Evolutionary conservation across 2,113 vertebrate genomes (phyloP), one percentile per base, ranked within the genome.

Genomic region (Spermophilus dauricus): DNA sequence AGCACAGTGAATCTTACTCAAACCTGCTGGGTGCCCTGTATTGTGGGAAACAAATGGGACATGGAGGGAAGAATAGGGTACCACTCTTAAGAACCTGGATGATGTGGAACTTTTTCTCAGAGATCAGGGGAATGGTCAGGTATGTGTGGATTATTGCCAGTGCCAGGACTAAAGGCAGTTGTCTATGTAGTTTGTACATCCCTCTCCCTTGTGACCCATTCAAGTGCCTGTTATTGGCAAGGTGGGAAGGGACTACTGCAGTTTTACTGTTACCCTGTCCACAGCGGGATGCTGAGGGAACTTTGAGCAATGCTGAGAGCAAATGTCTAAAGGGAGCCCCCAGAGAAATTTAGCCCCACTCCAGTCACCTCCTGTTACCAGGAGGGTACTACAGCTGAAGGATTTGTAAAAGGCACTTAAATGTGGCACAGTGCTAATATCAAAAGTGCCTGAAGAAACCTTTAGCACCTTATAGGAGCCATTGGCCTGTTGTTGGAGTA

Each of bases 151-250:
- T 17, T 69, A 11, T 48, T 70, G 26, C n/a, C n/a, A 81, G 26
- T 70, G 63, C 7, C 48, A 56, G n/a, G 26, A 37, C 16, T 42
- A 10, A 69, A 70, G 9, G 5, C 32, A 39, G 20, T 58, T 22
- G 56, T 10, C 34, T 5, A 1, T 2, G 1, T 11, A 30, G 37
- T 24, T 70, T 13, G 30, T 11, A 58, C 22, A n/a, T 3, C 9
- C 61, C n/a, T 53, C 4, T 53, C 1, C 30, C 1, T 16, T n/a
- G 6, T 56, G 48, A 12, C 56, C 20, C 37, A 12, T 22, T 83
- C 9, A 34, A 37, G 22, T 18, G 13, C 14, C 10, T 39, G n/a
- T 58, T 42, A n/a, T 28, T 69, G 42, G 14, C 53, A 45, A 37
- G 48, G 28, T 22, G 30, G 26, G 83, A 22, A 70, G 37, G 30